Conservation (phyloP, 2,113 vertebrate species). For the Myrmecophaga tridactyla region DNA sequence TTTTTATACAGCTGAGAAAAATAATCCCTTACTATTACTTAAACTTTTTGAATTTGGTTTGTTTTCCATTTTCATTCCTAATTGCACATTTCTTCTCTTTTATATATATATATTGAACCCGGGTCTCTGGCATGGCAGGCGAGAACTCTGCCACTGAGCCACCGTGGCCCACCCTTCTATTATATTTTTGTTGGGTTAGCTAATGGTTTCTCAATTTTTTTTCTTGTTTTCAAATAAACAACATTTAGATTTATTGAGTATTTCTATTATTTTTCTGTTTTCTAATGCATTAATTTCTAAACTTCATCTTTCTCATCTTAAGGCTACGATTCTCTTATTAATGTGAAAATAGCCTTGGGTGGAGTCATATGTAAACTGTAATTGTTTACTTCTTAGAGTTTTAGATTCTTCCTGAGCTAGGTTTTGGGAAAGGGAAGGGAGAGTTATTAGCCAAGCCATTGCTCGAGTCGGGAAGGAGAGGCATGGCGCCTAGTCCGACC, state of each 20-base stretch:
- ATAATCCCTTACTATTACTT: not conserved
- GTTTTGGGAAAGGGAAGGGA: not conserved
- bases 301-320: not conserved
- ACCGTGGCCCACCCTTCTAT: too few species aligned
- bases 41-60: not conserved
- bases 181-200: not conserved
- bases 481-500: too few species aligned
- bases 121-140: too few species aligned
- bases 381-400: not conserved
- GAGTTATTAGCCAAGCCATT: not conserved
- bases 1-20: not conserved
- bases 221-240: constrained; percentile 24
- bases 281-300: constrained; percentile 20
- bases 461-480: not conserved
- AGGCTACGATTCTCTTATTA: constrained; percentile 6
- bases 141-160: too few species aligned
- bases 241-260: not conserved
- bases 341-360: not conserved
- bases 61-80: not conserved
- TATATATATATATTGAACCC: too few species aligned
- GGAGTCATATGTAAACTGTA: not conserved
- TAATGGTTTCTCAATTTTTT: not conserved
- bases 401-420: not conserved
- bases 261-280: not conserved
- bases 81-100: not conserved